Evolutionary conservation across 1,140 invertebrate genomes (phyloP), one percentile per base, ranked within the genome.

Genomic region (Pseudomyrmex flavicornis): DNA sequence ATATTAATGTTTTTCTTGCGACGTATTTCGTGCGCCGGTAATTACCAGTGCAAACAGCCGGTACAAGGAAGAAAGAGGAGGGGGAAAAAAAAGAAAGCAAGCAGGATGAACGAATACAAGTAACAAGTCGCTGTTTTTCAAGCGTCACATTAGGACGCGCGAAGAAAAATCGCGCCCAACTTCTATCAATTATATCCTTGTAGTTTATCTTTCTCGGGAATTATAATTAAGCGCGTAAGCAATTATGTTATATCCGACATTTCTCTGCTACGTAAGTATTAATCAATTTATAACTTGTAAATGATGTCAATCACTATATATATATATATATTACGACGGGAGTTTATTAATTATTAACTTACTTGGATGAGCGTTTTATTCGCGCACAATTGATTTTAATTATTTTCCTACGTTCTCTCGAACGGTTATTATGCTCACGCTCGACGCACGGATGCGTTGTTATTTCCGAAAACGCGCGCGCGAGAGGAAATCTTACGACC

Each of bases 1-100:
- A 91, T 92, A 92, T 91, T 92, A 92, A 93, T 92, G 90, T 93
- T 93, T 93, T 93, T 92, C 91, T 93, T 93, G 76, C 88, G 87
- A 89, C 84, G 83, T 86, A 72, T 89, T 89, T 87, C 82, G 84
- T 88, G 85, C 82, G 83, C 87, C 83, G 62, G 89, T 92, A 92
- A 93, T 93, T 92, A 92, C 88, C 77, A 82, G 84, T 77, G 86
- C 86, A 91, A 92, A 92, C 83, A 92, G 86, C 70, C 70, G 75
- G 56, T 56, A 74, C 79, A 70, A 56, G 84, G 82, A 62, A 68
- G 84, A 82, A 77, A 80, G 69, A 54, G 13, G 22, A 70, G 73
- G 58, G 76, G 58, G 15, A 82, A 82, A 59, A 75, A 46, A 3
- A 22, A 46, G 63, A 44, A 54, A 69, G 10, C 61, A 17, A 83